These are phyloP conservation scores for Arion vulgaris DNA, from an alignment of 1,140 invertebrate genomes.

Conservation along the genomic window DNA sequence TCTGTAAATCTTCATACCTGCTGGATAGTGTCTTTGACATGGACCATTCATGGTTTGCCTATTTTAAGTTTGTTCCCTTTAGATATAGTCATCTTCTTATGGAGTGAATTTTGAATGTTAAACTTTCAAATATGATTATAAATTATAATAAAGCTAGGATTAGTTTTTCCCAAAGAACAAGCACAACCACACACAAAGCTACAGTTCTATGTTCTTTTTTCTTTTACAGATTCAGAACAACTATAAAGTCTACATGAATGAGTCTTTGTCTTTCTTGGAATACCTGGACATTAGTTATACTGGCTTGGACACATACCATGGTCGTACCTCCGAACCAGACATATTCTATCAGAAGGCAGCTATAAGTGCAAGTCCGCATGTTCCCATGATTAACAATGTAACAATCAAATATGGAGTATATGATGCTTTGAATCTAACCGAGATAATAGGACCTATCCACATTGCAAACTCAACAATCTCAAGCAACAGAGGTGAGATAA, in stretches of 20 bases:
- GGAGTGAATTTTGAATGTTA: too few species aligned
- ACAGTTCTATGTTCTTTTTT: neutral
- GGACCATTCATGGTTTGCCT: too few species aligned
- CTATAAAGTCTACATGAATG: conserved; percentile 68
- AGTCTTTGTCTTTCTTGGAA: conserved; percentile 84
- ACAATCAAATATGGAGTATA: conserved; percentile 88
- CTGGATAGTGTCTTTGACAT: too few species aligned
- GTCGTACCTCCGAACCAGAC: conserved; percentile 59
- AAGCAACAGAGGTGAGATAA: conserved; percentile 82
- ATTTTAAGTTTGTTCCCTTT: too few species aligned
- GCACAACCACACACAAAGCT: too few species aligned
- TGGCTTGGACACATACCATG: conserved; percentile 75
- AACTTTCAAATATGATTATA: too few species aligned
- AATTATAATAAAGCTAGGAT: too few species aligned
- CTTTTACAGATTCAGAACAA: conserved; percentile 28
- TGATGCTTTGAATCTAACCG: conserved; percentile 92
- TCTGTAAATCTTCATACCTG: too few species aligned
- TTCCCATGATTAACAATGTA: conserved; percentile 86
- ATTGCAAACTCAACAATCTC: conserved; percentile 86
- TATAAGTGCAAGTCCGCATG: conserved; percentile 87
- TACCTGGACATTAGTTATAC: conserved; percentile 88
- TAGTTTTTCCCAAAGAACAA: too few species aligned
- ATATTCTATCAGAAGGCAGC: conserved; percentile 88
- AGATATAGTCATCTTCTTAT: too few species aligned
- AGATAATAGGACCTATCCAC: conserved; percentile 83